Percentiles rank a stretch among this genome's conserved stretches.
These are phyloP conservation scores for Periophthalmus modestus DNA, from an alignment of 2,113 vertebrate genomes.

Conservation along the genomic window DNA sequence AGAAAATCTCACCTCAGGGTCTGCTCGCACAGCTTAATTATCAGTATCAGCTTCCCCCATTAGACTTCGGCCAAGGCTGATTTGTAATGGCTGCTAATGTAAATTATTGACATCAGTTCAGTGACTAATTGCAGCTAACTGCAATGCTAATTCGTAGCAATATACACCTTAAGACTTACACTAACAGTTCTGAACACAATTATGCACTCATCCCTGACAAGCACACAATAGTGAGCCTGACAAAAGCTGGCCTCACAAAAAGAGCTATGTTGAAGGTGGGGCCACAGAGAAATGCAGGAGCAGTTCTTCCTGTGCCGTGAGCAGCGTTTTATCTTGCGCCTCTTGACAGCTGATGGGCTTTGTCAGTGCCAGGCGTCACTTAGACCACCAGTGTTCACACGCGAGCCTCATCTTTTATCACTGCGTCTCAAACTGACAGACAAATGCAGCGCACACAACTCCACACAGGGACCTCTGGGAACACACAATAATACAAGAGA, in stretches of 20 bases:
- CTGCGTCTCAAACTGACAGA: conserved; percentile 37
- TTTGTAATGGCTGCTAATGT: conserved; percentile 47
- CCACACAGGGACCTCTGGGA: conserved; percentile 41
- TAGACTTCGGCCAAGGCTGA: conserved; percentile 42
- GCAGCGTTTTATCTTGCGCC: conserved; percentile 46
- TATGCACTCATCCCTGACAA: conserved; percentile 7
- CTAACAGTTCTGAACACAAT: background rate
- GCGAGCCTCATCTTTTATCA: conserved; percentile 38
- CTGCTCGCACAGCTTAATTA: conserved; percentile 62
- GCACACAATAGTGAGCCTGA: conserved; percentile 4
- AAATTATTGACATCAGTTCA: conserved; percentile 64
- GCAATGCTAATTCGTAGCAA: conserved; percentile 28
- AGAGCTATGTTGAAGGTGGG: conserved; percentile 33
- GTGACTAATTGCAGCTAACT: conserved; percentile 45
- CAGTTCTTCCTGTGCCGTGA: conserved; percentile 30
- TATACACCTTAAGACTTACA: background rate
- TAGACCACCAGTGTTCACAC: conserved; percentile 39
- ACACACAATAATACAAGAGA: conserved; percentile 53
- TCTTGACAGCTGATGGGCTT: conserved; percentile 63
- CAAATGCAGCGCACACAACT: conserved; percentile 34
- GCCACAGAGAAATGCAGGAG: conserved; percentile 13
- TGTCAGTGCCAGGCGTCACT: conserved; percentile 43
- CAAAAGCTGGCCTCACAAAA: conserved; percentile 34
- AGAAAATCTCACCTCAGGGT: conserved; percentile 59
- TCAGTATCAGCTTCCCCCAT: conserved; percentile 68